phyloP scores from a whole-genome alignment of 2,113 vertebrate species.

The Dendropsophus ebraccatus region DNA sequence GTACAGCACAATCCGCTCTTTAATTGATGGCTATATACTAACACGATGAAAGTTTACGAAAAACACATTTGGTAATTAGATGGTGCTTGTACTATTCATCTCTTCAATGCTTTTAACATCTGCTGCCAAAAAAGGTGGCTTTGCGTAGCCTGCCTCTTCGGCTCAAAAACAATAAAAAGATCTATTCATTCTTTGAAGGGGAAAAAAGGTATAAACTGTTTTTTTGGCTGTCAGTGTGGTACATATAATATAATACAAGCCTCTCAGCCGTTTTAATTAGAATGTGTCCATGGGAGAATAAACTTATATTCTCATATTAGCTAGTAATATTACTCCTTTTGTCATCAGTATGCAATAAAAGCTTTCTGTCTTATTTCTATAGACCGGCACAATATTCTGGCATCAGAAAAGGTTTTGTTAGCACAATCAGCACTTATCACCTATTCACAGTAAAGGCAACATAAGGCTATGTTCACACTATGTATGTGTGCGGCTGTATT shows the following conservation, averaged over 20 bases:
- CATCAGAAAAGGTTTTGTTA: too few relatives aligned
- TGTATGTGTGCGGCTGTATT: too few relatives aligned
- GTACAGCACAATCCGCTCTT: background rate
- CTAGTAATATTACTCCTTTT: too few relatives aligned
- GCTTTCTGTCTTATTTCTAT: too few relatives aligned
- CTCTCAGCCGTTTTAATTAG: background rate
- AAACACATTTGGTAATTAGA: background rate
- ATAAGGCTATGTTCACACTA: too few relatives aligned
- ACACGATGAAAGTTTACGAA: slow-evolving; percentile 4
- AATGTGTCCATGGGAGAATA: background rate
- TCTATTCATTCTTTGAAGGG: background rate
- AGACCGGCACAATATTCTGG: too few relatives aligned
- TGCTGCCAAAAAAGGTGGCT: slow-evolving; percentile 28
- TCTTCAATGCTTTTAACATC: background rate
- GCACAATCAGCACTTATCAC: too few relatives aligned
- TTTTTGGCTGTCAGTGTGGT: background rate
- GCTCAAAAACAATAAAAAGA: background rate
- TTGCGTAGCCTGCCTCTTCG: background rate
- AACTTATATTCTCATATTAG: too few relatives aligned
- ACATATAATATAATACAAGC: background rate
- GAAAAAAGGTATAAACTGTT: background rate
- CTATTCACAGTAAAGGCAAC: too few relatives aligned
- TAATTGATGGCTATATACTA: slow-evolving; percentile 15
- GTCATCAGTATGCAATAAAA: too few relatives aligned
- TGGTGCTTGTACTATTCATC: background rate